These are phyloP conservation scores for Microtus ochrogaster DNA, from an alignment of 2,113 vertebrate genomes.

Conservation along the genomic window DNA sequence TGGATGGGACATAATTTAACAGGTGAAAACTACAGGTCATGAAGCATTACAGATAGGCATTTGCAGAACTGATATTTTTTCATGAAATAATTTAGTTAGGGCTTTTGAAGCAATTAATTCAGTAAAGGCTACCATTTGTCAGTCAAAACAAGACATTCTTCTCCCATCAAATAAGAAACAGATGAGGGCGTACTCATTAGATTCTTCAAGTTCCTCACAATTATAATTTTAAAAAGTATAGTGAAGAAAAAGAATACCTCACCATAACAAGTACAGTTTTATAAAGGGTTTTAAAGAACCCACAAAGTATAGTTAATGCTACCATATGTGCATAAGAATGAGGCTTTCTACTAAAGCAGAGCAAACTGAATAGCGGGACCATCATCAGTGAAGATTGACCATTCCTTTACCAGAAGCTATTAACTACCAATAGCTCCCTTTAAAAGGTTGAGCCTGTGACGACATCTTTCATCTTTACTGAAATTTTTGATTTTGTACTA, in stretches of 20 bases:
- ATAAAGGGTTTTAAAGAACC: background rate
- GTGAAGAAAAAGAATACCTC: constrained; percentile 28
- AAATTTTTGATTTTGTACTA: background rate
- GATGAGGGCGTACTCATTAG: background rate
- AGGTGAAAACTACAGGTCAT: constrained; percentile 72
- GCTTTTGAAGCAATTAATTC: constrained; percentile 82
- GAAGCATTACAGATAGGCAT: constrained; percentile 74
- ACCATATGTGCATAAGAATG: too few relatives aligned
- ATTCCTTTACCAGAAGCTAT: too few relatives aligned
- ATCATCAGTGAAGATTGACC: background rate
- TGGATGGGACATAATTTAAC: constrained; percentile 78
- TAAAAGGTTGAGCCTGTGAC: too few relatives aligned
- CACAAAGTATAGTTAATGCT: too few relatives aligned
- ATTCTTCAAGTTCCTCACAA: constrained; percentile 55
- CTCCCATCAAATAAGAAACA: constrained; percentile 65
- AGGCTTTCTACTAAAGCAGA: background rate
- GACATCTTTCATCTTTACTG: background rate
- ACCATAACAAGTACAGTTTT: background rate
- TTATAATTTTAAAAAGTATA: constrained; percentile 58
- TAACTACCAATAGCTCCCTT: too few relatives aligned
- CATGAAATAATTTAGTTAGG: constrained; percentile 77
- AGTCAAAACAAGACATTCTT: constrained; percentile 68
- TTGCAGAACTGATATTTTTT: constrained; percentile 71
- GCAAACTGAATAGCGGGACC: background rate
- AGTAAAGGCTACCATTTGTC: constrained; percentile 80